phyloP scores from a whole-genome alignment of 64 coral and sea anemone genomes.

The Acropora tenuis region DNA sequence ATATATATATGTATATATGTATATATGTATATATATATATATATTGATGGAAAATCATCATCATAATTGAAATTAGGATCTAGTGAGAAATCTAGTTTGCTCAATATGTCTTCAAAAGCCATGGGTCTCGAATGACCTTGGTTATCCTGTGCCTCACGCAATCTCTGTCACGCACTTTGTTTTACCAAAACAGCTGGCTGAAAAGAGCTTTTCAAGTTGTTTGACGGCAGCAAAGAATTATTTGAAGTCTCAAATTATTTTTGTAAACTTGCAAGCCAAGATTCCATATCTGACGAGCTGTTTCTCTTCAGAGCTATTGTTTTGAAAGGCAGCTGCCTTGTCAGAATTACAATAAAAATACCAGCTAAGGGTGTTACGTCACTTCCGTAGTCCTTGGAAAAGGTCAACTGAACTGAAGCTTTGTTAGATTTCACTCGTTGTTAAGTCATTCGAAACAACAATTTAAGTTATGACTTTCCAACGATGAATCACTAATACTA shows the following conservation, averaged over 20 bases:
- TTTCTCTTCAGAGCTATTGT: constrained; percentile 44
- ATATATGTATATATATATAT: too few relatives aligned
- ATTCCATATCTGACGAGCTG: constrained; percentile 24
- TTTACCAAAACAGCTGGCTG: neutral
- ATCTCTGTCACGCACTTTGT: too few relatives aligned
- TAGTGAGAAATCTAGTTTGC: too few relatives aligned
- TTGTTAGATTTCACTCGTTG: neutral
- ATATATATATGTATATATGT: too few relatives aligned
- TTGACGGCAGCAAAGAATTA: neutral
- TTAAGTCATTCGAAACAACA: neutral
- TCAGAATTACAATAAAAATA: constrained; percentile 50
- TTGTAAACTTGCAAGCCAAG: constrained; percentile 21
- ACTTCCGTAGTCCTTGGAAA: constrained; percentile 39
- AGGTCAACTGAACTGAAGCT: neutral
- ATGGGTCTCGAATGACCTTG: too few relatives aligned
- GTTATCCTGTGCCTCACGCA: too few relatives aligned
- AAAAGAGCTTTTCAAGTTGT: neutral
- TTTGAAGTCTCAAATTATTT: neutral
- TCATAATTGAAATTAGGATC: too few relatives aligned
- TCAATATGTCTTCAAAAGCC: too few relatives aligned
- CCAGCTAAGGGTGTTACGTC: constrained; percentile 37
- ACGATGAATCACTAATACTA: too few relatives aligned
- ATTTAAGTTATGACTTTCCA: too few relatives aligned
- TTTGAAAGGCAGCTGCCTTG: constrained; percentile 46
- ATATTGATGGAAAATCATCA: too few relatives aligned